Base-by-base conservation (phyloP, 2,113 vertebrate species). In the Osmerus mordax region DNA sequence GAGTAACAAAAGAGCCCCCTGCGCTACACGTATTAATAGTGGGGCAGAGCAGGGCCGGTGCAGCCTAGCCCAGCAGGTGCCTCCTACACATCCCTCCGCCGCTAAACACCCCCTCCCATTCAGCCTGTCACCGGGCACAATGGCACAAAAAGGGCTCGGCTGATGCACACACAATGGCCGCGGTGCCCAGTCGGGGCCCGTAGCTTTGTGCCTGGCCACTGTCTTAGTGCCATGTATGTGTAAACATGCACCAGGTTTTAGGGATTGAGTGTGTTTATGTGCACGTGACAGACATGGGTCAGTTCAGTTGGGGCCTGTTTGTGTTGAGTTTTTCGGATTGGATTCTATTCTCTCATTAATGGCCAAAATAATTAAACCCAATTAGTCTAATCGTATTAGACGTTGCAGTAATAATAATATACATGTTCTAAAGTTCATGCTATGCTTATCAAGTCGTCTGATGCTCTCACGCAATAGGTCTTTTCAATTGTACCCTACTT, bases 31-130 rank as follows among this genome's bases (percentile, higher is more conserved):
- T 92, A 92, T 93, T 92, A 89, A 89, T 91, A 91, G 89, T 87
- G 83, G 86, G 82, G 86, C 88, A 89, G 93, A 91, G 91, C 91
- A 92, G 89, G 92, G 90, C 92, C 78, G 90, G 93, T 89, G 76
- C 92, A 91, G 92, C 91, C 93, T 89, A 79, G 88, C 95, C 89
- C 94, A 97, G 95, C 96, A 96, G 95, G 95, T 96, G 95, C 94
- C 92, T 84, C 92, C 91, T 47, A 71, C 92, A 93, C 93, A 92
- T 95, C 92, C 94, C 88, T 92, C 90, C 93, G 91, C 93, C 92
- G 93, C 93, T 90, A 94, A 96, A 94, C 89, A 93, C 92, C 93
- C 92, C 41, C 80, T 87, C 91, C 94, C 94, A 95, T 95, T 93
- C 92, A 90, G 87, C 91, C 92, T 96, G 96, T 97, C 95, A 96